Evolutionary conservation across 2,797 vertebrate genomes (phyloP).

Genomic region (Cephalopachus bancanus): DNA sequence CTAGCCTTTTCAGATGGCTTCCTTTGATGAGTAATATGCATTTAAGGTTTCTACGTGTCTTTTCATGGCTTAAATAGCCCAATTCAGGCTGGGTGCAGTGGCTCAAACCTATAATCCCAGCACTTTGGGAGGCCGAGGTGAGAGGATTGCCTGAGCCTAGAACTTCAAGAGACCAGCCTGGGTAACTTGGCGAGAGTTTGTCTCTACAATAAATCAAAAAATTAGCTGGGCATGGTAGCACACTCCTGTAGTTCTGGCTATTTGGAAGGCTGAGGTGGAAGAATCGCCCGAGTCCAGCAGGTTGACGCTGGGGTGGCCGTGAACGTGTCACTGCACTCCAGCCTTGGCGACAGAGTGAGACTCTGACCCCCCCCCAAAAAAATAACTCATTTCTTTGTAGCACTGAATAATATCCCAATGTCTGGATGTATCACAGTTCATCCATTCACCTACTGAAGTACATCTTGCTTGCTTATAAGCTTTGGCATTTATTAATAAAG

Average conservation of each 20-base stretch:
- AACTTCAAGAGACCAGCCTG: background rate
- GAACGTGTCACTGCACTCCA: background rate
- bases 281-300: too few species aligned
- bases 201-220: too few species aligned
- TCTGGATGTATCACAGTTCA: too few species aligned
- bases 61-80: background rate
- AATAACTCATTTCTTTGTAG: too few species aligned
- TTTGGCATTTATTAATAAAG: too few species aligned
- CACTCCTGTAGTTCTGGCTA: background rate
- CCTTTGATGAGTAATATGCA: background rate
- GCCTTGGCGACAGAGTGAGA: background rate
- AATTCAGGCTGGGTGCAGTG: too few species aligned
- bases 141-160: background rate
- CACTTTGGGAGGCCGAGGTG: background rate
- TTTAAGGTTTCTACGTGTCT: background rate
- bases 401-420: too few species aligned
- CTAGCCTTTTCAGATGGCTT: background rate
- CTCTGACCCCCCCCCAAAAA: background rate
- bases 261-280: background rate
- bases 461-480: too few species aligned
- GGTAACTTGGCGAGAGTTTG: too few species aligned
- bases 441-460: too few species aligned
- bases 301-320: too few species aligned
- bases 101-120: background rate
- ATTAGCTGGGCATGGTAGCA: background rate